These are phyloP conservation scores for Lipophrys pholis DNA, from an alignment of 2,113 vertebrate genomes.

Conservation along the genomic window DNA sequence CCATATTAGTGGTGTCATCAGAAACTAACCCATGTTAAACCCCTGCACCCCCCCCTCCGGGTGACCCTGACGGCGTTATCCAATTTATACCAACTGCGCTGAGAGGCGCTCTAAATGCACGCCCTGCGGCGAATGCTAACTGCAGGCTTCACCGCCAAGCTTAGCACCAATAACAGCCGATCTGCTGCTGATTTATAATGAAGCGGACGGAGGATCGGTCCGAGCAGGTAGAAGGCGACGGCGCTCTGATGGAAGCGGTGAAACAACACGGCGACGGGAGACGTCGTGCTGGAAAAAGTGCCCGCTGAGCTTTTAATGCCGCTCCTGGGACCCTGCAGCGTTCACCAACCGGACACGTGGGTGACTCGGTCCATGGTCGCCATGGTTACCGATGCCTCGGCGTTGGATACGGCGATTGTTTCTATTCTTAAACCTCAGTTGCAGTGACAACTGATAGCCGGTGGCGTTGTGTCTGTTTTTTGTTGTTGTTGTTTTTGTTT, in stretches of 20 bases:
- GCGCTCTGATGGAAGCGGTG: too few species aligned
- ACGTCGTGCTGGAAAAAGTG: too few species aligned
- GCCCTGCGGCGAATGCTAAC: constrained; percentile 23
- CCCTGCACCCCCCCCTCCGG: background rate
- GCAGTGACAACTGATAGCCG: too few species aligned
- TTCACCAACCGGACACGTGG: too few species aligned
- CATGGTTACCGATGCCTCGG: too few species aligned
- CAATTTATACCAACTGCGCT: constrained; percentile 43
- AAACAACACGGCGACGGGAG: background rate
- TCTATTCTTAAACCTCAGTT: too few species aligned
- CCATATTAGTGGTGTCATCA: constrained; percentile 43
- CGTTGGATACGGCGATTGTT: too few species aligned
- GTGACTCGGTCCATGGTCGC: too few species aligned
- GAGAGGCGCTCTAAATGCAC: constrained; percentile 1
- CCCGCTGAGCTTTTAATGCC: too few species aligned
- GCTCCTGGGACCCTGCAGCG: too few species aligned
- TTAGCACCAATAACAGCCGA: constrained; percentile 40
- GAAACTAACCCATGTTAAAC: constrained; percentile 41
- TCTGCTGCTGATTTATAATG: constrained; percentile 44
- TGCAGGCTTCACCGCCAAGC: constrained; percentile 31
- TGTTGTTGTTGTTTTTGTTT: too few species aligned
- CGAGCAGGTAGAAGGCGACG: background rate
- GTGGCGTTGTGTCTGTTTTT: too few species aligned
- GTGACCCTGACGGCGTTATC: constrained; percentile 46
- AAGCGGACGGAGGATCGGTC: constrained; percentile 20